Conservation (phyloP, 2,113 vertebrate species). For the Grallaria varia region DNA sequence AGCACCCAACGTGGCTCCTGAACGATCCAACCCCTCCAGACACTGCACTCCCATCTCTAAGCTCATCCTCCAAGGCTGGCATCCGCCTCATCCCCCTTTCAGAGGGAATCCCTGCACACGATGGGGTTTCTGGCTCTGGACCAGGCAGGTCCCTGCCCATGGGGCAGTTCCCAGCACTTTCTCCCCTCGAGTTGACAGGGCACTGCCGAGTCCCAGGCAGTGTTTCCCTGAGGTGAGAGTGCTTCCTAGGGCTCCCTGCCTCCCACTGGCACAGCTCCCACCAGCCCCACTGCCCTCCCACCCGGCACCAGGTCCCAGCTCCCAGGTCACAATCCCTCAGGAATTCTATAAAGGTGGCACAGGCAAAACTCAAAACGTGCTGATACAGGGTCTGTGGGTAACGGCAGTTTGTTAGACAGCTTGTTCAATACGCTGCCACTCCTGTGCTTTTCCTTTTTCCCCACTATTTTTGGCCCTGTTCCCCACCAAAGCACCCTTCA, state of each 20-base stretch:
- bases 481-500: neutral
- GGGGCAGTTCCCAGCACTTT: neutral
- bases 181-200: neutral
- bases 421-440: neutral
- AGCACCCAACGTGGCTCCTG: fast-evolving
- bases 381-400: fast-evolving
- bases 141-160: neutral
- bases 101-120: fast-evolving
- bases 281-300: neutral
- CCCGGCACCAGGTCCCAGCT: fast-evolving
- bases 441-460: neutral
- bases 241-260: neutral
- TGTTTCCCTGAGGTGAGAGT: neutral
- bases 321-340: neutral
- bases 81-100: fast-evolving
- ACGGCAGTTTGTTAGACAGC: neutral
- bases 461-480: neutral
- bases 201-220: neutral
- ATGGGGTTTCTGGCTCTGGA: neutral
- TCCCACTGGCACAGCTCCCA: neutral
- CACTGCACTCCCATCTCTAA: fast-evolving
- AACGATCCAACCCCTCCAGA: fast-evolving
- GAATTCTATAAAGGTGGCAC: neutral
- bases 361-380: fast-evolving
- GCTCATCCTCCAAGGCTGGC: fast-evolving